Evolutionary conservation across 2,797 vertebrate species (phyloP), one percentile per base, ranked within the genome.

Genomic region (Ammospiza maritima): DNA sequence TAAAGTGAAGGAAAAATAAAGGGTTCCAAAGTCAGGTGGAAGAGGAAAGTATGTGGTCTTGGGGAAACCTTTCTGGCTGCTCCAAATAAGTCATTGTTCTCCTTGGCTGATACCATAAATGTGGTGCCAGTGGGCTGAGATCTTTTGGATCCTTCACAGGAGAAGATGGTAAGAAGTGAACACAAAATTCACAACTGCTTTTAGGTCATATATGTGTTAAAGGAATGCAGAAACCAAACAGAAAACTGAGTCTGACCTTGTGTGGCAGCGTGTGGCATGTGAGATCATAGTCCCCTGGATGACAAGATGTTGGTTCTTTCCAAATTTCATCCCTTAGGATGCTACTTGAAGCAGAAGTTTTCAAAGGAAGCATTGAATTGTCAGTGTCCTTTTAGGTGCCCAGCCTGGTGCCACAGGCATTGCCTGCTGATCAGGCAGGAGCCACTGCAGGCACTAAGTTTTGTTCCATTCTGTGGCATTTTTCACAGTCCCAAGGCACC

Each of bases 61-160:
- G 62, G 36, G 21, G n/a, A 58, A 75, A 85, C 66, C 36, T 72
- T 94, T 29, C 75, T 71, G 51, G 13, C 40, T 13, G 5, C 23
- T 80, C 47, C 32, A 56, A 50, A 23, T 78, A 30, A 89, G 22
- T 11, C 13, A 2, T 54, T 90, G 34, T 80, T 53, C 48, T 77
- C 18, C 70, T 64, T 6, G 1, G 17, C 57, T 67, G 29, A 32
- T 87, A 6, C 36, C 54, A 20, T 34, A 77, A 53, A 60, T 25
- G 16, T 5, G 9, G 42, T 27, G 13, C 57, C 2, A 0, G 11
- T 30, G 27, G 17, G 32, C 27, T 67, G 23, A 32, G 53, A 23
- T 64, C 6, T 1, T 74, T 77, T 64, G 30, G 17, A 57, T 42
- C 47, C 38, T 85, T 80, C 4, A 0, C 0, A 0, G 64, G 29